These are phyloP conservation scores for Eleutherodactylus coqui DNA, from an alignment of 2,797 vertebrate species.

Conservation along the genomic window DNA sequence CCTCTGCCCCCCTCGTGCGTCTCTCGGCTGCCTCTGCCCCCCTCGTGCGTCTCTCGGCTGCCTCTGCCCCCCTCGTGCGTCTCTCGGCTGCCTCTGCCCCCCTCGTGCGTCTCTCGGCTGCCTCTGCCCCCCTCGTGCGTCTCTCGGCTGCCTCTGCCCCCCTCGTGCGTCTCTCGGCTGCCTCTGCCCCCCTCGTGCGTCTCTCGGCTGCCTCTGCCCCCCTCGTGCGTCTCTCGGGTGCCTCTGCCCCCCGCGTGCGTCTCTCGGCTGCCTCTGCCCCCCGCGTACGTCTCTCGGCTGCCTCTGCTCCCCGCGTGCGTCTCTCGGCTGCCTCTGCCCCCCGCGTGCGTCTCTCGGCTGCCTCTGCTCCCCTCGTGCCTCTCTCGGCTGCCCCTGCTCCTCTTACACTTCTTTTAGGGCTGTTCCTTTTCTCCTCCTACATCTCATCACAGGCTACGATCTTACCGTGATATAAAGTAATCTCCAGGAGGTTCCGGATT, in stretches of 20 bases:
- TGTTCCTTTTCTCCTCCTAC: not conserved
- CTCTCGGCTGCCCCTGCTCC: no score
- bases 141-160: no score
- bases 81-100: not conserved
- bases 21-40: not conserved
- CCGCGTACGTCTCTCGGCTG: no score
- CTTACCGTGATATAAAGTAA: no score
- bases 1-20: not conserved
- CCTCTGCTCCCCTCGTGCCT: not conserved
- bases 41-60: no score
- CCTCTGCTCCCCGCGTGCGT: not conserved
- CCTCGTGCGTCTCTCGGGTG: no score
- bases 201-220: not conserved
- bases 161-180: no score
- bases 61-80: not conserved
- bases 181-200: not conserved
- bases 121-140: no score
- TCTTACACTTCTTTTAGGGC: not conserved
- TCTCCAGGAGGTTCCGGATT: no score
- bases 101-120: not conserved
- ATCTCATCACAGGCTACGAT: no score
- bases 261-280: not conserved
- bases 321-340: not conserved
- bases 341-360: no score
- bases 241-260: not conserved